Conservation (phyloP, 2,113 vertebrate genomes). For the Entomyzon cyanotis region DNA sequence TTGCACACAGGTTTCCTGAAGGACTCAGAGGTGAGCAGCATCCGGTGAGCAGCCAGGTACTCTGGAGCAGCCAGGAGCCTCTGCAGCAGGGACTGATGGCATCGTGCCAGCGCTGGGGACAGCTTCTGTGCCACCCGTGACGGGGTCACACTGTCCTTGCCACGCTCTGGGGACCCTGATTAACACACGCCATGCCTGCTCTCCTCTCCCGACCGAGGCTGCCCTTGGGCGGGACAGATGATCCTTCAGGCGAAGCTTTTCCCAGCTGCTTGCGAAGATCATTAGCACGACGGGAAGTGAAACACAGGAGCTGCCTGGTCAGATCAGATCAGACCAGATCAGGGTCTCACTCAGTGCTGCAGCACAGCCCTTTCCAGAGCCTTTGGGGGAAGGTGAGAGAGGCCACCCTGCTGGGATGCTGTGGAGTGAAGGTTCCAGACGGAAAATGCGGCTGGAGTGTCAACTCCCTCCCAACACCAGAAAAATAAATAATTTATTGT, state of each 20-base stretch:
- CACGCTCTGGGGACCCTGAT: background rate
- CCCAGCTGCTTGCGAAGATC: background rate
- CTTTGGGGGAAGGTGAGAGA: background rate
- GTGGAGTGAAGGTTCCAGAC: background rate
- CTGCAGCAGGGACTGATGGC: fast-evolving
- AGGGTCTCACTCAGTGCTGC: background rate
- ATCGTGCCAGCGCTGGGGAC: background rate
- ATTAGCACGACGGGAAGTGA: background rate
- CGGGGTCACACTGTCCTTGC: background rate
- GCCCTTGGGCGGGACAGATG: fast-evolving
- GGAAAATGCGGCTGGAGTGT: background rate
- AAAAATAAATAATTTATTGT: background rate
- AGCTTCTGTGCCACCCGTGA: fast-evolving
- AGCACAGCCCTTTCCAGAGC: fast-evolving
- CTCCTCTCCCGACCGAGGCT: fast-evolving
- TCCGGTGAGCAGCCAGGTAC: no score
- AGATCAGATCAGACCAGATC: background rate
- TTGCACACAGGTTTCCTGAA: background rate
- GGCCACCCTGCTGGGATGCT: background rate
- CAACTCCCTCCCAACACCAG: background rate
- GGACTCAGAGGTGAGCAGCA: background rate
- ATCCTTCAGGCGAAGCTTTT: background rate
- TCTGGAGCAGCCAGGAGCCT: background rate
- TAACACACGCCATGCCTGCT: background rate
- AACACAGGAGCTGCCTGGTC: background rate